Conservation (phyloP, 1,140 invertebrate genomes). For the Trichonephila inaurata region DNA sequence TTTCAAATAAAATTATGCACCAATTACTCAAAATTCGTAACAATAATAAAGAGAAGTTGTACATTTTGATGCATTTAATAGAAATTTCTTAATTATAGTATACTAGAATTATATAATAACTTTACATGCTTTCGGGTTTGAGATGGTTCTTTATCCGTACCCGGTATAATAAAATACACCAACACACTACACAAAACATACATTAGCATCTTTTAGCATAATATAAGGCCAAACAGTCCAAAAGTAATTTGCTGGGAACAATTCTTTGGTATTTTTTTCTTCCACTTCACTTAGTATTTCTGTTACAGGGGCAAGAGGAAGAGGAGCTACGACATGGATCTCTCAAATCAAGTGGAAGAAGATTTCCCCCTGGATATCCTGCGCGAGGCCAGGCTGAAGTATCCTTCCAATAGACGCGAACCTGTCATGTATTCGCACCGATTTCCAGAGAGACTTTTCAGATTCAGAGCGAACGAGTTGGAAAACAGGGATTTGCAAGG, state of each 20-base stretch:
- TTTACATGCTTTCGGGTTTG: too few relatives aligned
- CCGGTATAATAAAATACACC: too few relatives aligned
- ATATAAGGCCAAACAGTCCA: neutral
- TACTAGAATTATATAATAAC: too few relatives aligned
- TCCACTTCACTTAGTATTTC: neutral
- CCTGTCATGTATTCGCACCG: constrained; percentile 27
- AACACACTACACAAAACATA: neutral
- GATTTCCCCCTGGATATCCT: constrained; percentile 51
- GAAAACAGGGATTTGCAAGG: constrained; percentile 52
- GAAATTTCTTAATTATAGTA: too few relatives aligned
- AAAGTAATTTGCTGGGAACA: neutral
- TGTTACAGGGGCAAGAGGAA: constrained; percentile 50
- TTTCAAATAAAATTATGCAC: too few relatives aligned
- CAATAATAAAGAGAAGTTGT: too few relatives aligned
- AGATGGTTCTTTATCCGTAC: too few relatives aligned
- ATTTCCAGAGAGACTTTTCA: constrained; percentile 48
- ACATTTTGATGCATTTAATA: too few relatives aligned
- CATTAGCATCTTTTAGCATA: neutral
- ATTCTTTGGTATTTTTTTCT: neutral
- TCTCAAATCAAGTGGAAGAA: constrained; percentile 50
- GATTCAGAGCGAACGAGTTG: constrained; percentile 49
- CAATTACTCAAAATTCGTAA: too few relatives aligned
- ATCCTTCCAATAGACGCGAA: constrained; percentile 30
- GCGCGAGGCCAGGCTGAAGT: constrained; percentile 33
- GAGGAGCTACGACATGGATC: constrained; percentile 34